Evolutionary conservation across 2,113 vertebrate genomes (phyloP), one percentile per base, ranked within the genome.

Genomic region (Misgurnus mizolepis): DNA sequence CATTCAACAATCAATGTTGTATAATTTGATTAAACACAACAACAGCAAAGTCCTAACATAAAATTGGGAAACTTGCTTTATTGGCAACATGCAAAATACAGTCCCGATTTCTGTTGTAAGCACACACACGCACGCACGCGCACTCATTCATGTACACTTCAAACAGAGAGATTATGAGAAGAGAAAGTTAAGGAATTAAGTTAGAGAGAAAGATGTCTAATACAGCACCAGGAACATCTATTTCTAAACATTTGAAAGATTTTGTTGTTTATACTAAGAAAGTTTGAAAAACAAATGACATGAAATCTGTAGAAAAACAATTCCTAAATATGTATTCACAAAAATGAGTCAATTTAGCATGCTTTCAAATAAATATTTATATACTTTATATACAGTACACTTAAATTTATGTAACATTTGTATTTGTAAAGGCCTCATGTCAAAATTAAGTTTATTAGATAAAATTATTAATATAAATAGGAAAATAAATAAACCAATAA

Each of bases 211-310:
- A 93, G 93, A 89, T 92, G 90, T 91, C 91, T 92, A 94, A 85
- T 90, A 91, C 89, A 86, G 92, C 91, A 93, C 61, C 47, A 50
- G 15, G 49, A 66, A 53, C 4, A 76, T 82, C 91, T 93, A 89
- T 89, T 80, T 69, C 86, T 91, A 85, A 82, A 91, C 87, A 92
- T 93, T 94, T 93, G 94, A 95, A 96, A 95, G 92, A 93, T 94
- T 95, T 95, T 95, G 95, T 92, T 95, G 92, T 92, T 94, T 96
- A 98, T 95, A 95, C 95, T 96, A 95, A 93, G 94, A 98, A 93
- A 96, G 95, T 94, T 96, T 95, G 95, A 93, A 97, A 97, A 98
- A 97, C 74, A n/a, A 96, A 95, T 95, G 90, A 95, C 92, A 95
- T 95, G 93, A 96, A 95, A 95, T 93, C 90, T 93, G 95, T 98